Conservation (phyloP, 2,888 invertebrate genomes). For the Eupithecia dodoneata region DNA sequence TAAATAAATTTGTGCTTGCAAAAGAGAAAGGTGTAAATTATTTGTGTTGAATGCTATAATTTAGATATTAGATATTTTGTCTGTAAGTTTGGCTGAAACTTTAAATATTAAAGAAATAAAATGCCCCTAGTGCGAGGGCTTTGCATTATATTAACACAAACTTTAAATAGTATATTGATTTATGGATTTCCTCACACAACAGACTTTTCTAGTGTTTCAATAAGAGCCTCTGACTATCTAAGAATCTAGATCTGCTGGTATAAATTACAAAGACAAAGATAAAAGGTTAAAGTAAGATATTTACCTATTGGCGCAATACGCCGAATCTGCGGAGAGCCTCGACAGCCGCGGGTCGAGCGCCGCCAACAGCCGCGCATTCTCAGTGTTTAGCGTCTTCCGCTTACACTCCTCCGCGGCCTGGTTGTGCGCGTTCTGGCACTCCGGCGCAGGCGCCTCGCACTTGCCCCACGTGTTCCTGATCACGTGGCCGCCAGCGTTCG, state of each 20-base stretch:
- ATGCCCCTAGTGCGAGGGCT: too few relatives aligned
- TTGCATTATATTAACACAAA: too few relatives aligned
- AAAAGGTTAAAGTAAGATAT: conserved; percentile 46
- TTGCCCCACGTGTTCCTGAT: conserved; percentile 95
- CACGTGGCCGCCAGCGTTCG: conserved; percentile 93
- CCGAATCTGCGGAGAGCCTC: conserved; percentile 76
- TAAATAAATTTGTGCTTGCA: too few relatives aligned
- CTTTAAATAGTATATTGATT: too few relatives aligned
- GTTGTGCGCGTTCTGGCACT: conserved; percentile 83
- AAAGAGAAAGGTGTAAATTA: not conserved
- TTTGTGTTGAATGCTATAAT: not conserved
- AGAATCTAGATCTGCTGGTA: too few relatives aligned
- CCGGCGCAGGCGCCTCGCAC: conserved; percentile 88
- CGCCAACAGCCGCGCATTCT: conserved; percentile 82
- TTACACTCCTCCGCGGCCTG: conserved; percentile 87
- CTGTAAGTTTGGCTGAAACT: not conserved
- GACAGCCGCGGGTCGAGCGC: conserved; percentile 76
- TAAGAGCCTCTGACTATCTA: too few relatives aligned
- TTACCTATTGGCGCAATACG: conserved; percentile 81
- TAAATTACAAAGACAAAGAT: too few relatives aligned
- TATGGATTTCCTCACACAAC: too few relatives aligned
- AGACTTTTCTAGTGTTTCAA: not conserved
- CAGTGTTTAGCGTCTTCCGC: conserved; percentile 94
- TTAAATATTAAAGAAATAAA: too few relatives aligned
- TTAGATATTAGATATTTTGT: not conserved